Evolutionary conservation across 2,888 invertebrate species (phyloP), one percentile per base, ranked within the genome.

Genomic region (Alloplasta piceator): DNA sequence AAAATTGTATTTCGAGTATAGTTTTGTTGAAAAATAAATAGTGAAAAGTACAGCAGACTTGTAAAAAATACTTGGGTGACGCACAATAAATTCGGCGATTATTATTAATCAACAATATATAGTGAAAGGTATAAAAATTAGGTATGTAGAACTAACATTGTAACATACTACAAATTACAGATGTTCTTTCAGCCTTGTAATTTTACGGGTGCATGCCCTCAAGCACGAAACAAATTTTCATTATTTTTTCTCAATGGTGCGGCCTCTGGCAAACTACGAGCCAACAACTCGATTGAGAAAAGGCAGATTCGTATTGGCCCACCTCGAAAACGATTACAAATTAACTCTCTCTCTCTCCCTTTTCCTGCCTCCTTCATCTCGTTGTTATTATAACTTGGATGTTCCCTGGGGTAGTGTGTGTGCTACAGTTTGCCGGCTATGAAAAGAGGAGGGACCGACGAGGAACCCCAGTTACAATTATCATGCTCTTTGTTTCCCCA

Each of bases 321-420:
- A 83, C 85, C 84, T 60, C 83, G 61, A 85, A 85, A 91, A 88
- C 90, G 88, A 90, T 91, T 91, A 90, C 90, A 89, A 91, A 91
- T 91, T 91, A 91, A 90, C 90, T 90, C 80, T 83, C 76, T 63
- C 70, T n/a, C 67, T 64, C 64, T 56, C 72, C 39, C 87, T 89
- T 89, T 87, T 89, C 83, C 87, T 85, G 46, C 70, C 58, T 63
- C 60, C 63, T 58, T 72, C 71, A 58, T 86, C 87, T 86, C 86
- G 87, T 89, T 88, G 88, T 90, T 90, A 91, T 89, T 86, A 26
- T 26, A 89, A 87, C 87, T 83, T 52, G 81, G 67, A 77, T 56
- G 78, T n/a, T 77, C 84, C 83, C 83, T 58, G 7, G 84, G 81
- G 84, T 83, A 83, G 76, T 81, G 70, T 80, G 63, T 71, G 58